Evolutionary conservation across 1,140 invertebrate species (phyloP).

Genomic region (Tetramorium simillimum): DNA sequence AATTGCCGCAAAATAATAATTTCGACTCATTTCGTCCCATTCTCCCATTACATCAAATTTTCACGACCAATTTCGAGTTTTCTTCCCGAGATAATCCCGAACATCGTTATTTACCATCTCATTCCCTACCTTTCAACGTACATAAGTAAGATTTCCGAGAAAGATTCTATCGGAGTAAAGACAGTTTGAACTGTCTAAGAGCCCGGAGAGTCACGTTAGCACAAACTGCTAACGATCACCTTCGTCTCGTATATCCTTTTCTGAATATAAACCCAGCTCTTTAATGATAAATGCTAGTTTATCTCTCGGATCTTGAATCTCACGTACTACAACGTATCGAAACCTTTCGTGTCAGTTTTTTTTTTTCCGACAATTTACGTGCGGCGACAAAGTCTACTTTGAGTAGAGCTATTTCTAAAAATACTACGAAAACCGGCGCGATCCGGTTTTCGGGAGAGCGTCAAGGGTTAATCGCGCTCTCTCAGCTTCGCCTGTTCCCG

Average conservation of each 20-base stretch:
- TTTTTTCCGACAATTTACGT: not conserved
- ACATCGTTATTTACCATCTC: not conserved
- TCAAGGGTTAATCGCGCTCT: conserved; percentile 20
- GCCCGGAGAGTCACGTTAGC: not conserved
- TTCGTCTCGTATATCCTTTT: not conserved
- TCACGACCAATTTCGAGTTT: not conserved
- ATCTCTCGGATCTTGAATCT: not conserved
- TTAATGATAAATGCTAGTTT: not conserved
- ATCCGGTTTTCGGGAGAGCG: conserved; percentile 37
- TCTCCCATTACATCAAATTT: not conserved
- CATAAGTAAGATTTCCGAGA: not conserved
- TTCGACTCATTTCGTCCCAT: not conserved
- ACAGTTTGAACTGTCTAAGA: not conserved
- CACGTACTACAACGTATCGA: not conserved
- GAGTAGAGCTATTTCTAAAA: conserved; percentile 30
- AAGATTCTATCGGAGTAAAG: not conserved
- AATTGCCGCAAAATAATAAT: not conserved
- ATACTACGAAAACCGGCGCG: conserved; percentile 26
- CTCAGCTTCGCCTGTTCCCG: not conserved
- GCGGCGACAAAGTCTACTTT: conserved; percentile 2
- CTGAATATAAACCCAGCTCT: not conserved
- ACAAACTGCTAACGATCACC: not conserved
- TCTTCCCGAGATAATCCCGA: not conserved
- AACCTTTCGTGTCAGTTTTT: not conserved
- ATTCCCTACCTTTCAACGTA: not conserved